Conservation (phyloP, 2,888 invertebrate species). For the Drosophila greeni region DNA sequence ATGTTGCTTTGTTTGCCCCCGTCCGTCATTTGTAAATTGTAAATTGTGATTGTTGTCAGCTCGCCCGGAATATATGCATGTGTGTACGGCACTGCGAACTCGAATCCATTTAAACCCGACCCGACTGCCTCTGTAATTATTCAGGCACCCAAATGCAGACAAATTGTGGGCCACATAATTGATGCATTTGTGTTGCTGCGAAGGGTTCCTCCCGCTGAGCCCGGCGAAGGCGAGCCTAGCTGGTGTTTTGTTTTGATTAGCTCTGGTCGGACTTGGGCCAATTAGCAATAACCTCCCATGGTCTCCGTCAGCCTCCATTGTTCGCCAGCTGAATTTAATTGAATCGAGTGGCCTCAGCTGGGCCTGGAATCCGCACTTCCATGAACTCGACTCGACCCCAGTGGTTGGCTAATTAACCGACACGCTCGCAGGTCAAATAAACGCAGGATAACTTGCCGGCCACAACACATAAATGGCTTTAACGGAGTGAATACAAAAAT, state of each 20-base stretch:
- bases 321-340: conserved; percentile 68
- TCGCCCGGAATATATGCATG: conserved; percentile 8
- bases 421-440: conserved; percentile 30
- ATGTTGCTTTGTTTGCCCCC: conserved; percentile 57
- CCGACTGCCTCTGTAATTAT: conserved; percentile 52
- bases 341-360: conserved; percentile 69
- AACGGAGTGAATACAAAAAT: not conserved
- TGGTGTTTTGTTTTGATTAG: conserved; percentile 64
- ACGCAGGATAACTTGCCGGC: conserved; percentile 4
- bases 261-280: conserved; percentile 57
- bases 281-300: conserved; percentile 45
- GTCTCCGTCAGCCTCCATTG: conserved; percentile 44
- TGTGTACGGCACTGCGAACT: conserved; percentile 1
- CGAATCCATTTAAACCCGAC: conserved; percentile 7
- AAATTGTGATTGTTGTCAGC: conserved; percentile 54
- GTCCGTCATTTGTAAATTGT: conserved; percentile 49
- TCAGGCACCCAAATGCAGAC: conserved; percentile 61
- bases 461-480: conserved; percentile 8
- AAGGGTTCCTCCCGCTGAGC: not conserved
- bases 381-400: conserved; percentile 28
- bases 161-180: conserved; percentile 68
- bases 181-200: conserved; percentile 50
- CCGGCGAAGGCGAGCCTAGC: conserved; percentile 51
- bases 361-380: conserved; percentile 53
- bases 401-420: conserved; percentile 32